A percentile compares a stretch with the other conserved stretches of the same genome.
Conservation (phyloP, 2,113 vertebrate species). For the Glaucomys volans region DNA sequence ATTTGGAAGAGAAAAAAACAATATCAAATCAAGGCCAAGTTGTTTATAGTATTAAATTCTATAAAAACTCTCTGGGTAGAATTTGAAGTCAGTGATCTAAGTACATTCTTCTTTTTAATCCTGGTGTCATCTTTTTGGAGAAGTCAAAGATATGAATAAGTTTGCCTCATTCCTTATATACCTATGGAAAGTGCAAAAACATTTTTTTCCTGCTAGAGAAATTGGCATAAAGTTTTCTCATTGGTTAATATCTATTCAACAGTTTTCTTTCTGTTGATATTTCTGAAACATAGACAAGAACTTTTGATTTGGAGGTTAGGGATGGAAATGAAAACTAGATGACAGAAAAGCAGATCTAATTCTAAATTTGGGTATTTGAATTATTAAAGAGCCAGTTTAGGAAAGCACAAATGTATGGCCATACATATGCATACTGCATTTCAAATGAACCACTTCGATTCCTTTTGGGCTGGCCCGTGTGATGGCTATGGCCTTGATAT, state of each 20-base stretch:
- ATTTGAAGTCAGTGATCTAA: not conserved
- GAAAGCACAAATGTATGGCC: not conserved
- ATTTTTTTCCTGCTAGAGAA: not conserved
- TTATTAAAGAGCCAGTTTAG: constrained; percentile 28
- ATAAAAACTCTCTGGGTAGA: not conserved
- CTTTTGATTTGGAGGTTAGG: constrained; percentile 16
- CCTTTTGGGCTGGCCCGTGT: not conserved
- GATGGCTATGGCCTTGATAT: not conserved
- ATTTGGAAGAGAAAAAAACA: not conserved
- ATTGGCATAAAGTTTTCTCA: constrained; percentile 12
- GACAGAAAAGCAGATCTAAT: constrained; percentile 16
- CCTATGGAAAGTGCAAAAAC: not conserved
- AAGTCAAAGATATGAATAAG: not conserved
- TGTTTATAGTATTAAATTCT: not conserved
- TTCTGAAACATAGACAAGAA: not conserved
- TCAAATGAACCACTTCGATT: not conserved
- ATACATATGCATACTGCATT: not conserved
- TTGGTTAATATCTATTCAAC: not conserved
- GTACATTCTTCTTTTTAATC: not conserved
- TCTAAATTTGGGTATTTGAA: constrained; percentile 35
- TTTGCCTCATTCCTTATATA: constrained; percentile 5
- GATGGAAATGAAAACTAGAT: constrained; percentile 7
- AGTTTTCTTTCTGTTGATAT: constrained; percentile 17
- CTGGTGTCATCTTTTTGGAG: not conserved
- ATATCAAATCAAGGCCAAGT: not conserved